phyloP scores from a whole-genome alignment of 2,888 invertebrate species.

The Stictocephala bisonia region DNA sequence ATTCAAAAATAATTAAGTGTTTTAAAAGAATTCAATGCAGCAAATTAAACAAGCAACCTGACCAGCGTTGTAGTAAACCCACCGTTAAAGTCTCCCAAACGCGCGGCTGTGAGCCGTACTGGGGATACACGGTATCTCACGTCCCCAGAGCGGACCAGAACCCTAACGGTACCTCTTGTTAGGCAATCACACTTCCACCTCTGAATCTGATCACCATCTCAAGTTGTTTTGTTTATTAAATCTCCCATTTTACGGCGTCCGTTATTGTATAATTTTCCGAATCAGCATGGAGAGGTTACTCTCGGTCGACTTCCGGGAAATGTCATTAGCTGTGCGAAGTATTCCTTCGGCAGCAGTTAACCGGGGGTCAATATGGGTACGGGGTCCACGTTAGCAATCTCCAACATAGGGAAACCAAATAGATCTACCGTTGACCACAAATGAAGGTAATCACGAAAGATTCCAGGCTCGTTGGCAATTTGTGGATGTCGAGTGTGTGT shows the following conservation, averaged over 20 bases:
- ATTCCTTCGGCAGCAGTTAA: background rate
- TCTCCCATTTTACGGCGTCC: slow-evolving; percentile 12
- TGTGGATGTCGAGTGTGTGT: slow-evolving; percentile 27
- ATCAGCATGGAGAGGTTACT: slow-evolving; percentile 23
- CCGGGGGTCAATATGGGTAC: slow-evolving; percentile 35
- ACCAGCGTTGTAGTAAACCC: too few relatives aligned
- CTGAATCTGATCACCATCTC: slow-evolving; percentile 28
- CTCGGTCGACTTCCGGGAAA: slow-evolving; percentile 6
- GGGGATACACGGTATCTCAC: too few relatives aligned
- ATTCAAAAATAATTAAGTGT: too few relatives aligned
- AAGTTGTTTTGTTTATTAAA: slow-evolving; percentile 36
- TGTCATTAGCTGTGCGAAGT: background rate
- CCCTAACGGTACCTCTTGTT: slow-evolving; percentile 23
- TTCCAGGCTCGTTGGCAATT: slow-evolving; percentile 16
- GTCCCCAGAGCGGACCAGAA: too few relatives aligned
- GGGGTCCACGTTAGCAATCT: slow-evolving; percentile 26
- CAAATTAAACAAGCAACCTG: too few relatives aligned
- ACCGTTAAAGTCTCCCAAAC: background rate
- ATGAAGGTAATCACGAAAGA: slow-evolving; percentile 2
- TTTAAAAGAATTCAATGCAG: too few relatives aligned
- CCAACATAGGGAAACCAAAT: background rate
- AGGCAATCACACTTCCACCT: background rate
- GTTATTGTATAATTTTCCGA: slow-evolving; percentile 11
- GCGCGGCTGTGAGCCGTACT: too few relatives aligned
- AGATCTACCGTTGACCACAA: slow-evolving; percentile 22